Evolutionary conservation across 2,797 vertebrate genomes (phyloP).

Genomic region (Microcaecilia unicolor): DNA sequence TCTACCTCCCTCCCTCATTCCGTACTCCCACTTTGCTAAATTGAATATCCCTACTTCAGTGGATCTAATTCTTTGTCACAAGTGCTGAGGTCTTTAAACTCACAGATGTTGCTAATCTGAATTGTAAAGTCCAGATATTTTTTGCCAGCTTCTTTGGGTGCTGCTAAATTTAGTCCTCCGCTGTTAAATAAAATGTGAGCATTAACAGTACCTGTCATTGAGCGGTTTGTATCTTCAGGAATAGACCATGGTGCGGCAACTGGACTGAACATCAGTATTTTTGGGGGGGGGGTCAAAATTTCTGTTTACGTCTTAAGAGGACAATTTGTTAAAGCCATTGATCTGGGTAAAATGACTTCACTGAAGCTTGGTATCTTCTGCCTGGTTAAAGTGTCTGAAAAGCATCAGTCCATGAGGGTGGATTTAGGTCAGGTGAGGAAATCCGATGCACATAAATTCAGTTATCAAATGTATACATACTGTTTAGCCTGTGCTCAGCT

Average conservation of each 20-base stretch:
- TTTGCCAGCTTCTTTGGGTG: conserved; percentile 45
- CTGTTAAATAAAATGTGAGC: conserved; percentile 49
- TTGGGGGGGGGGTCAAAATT: too few relatives aligned
- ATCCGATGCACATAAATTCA: too few relatives aligned
- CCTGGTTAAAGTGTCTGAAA: too few relatives aligned
- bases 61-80: conserved; percentile 16
- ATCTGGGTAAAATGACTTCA: too few relatives aligned
- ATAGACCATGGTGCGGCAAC: conserved; percentile 16
- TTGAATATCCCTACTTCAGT: not conserved
- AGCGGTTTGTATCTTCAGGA: conserved; percentile 27
- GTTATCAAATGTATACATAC: too few relatives aligned
- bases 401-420: too few relatives aligned
- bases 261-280: conserved; percentile 19
- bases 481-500: too few relatives aligned
- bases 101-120: conserved; percentile 56
- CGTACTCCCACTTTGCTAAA: conserved; percentile 11
- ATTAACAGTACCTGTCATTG: conserved; percentile 33
- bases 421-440: too few relatives aligned
- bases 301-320: too few relatives aligned
- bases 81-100: conserved; percentile 46
- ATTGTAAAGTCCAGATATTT: conserved; percentile 59
- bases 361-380: too few relatives aligned
- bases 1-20: too few relatives aligned
- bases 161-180: conserved; percentile 50
- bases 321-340: too few relatives aligned